Base-by-base conservation (phyloP, 2,797 vertebrate species). In the Garrulus glandarius region DNA sequence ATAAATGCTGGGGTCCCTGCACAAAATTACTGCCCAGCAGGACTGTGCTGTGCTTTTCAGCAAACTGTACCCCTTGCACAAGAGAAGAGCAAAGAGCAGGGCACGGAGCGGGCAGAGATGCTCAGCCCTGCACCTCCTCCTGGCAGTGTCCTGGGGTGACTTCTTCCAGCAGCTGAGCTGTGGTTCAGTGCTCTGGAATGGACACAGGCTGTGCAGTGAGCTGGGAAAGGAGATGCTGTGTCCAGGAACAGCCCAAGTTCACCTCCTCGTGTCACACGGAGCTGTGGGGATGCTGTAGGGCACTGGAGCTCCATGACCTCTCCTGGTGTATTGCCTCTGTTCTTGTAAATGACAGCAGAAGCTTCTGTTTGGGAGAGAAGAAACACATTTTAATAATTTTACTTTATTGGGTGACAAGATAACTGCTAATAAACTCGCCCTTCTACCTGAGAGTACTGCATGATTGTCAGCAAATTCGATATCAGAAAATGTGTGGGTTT, bases 61-160 rank as follows among this genome's bases (percentile, higher is more conserved):
- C 63, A 37, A 74, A 46, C 46, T 24, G 69, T 1, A n/a, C 56
- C 37, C 3, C 59, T 81, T 24, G 37, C 79, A 52, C 46, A 61
- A 69, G 87, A 52, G 61, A 59, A 86, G 80, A 91, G 83, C 80
- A 74, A 75, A 79, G 18, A 67, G 61, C 53, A 47, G 82, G 89
- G 83, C 82, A 59, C 5, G 0, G 50, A 32, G 12, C 1, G 22
- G 71, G 74, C 88, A 81, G 91, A 37, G 87, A 34, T 84, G 77
- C 91, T 84, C 37, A 50, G 77, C 60, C 91, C 82, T 44, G 78
- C 74, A 93, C n/a, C 80, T 79, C 67, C 80, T 93, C 82, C 94
- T 56, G 85, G 65, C 81, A 75, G 70, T 37, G 91, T 64, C 94
- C 75, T 84, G 17, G 63, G 91, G 64, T 2, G 56, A 89, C 91